Base-by-base conservation (phyloP, 2,888 invertebrate genomes). In the Zele albiditarsus region DNA sequence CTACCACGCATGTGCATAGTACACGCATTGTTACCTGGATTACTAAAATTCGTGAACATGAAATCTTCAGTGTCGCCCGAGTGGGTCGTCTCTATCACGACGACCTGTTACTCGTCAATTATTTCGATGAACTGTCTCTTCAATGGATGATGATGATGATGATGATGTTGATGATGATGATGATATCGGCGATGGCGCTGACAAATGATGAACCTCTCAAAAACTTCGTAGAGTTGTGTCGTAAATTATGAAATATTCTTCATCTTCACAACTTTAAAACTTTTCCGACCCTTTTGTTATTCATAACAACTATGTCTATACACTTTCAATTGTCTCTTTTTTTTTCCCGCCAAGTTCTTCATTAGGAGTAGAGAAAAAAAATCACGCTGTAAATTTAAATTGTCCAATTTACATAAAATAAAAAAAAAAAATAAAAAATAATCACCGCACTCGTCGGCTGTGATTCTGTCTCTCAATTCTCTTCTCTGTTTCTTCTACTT, bases 1-100 rank as follows among this genome's bases (percentile, higher is more conserved):
- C 23, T 63, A 60, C 68, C 73, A 74, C 68, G 57, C 71, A 66
- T 58, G 31, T 60, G 74, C 53, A 91, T 91, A 90, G 90, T 90
- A 91, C 90, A 90, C 90, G 91, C 91, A 91, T 91, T 91, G 91
- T 92, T 92, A 89, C 92, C 91, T 92, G 92, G 91, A 92, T 91
- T 92, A 91, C 91, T 91, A 91, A 91, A 92, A 92, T 91, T 92
- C 92, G 91, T 88, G 92, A 91, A 91, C 92, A 91, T 92, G 92
- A 90, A 92, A 91, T 91, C 77, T 72, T 75, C 78, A 90, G 90
- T 91, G 90, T 89, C 53, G 53, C 91, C 82, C 82, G 81, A 82
- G 80, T 77, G 77, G 91, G 91, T 91, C 91, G 91, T 91, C 91
- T 91, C 91, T 91, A 91, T 84, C 89, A 91, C 91, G 91, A 38